Evolutionary conservation across 92 coral and sea anemone genomes (phyloP).

Genomic region (Virgularia gustaviana): DNA sequence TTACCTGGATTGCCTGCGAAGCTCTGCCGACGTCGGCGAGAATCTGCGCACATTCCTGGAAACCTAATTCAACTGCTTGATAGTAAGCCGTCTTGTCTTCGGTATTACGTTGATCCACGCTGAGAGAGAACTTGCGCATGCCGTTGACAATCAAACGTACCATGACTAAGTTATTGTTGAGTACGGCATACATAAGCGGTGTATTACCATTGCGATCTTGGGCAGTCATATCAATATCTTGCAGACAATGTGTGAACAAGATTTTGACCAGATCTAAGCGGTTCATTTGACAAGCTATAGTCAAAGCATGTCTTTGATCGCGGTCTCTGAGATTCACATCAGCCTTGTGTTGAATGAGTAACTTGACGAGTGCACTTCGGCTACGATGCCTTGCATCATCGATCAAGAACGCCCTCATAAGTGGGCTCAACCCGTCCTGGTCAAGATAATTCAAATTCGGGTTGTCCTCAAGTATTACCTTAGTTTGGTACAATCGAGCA

Average conservation of each 20-base stretch:
- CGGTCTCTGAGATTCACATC: constrained; percentile 79
- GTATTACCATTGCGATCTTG: constrained; percentile 77
- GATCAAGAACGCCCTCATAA: constrained; percentile 71
- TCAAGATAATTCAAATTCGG: constrained; percentile 58
- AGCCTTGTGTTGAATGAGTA: constrained; percentile 74
- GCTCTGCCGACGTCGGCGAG: constrained; percentile 71
- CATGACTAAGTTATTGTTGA: constrained; percentile 61
- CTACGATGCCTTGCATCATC: constrained; percentile 77
- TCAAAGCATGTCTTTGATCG: constrained; percentile 70
- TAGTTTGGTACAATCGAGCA: constrained; percentile 80
- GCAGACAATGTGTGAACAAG: constrained; percentile 62
- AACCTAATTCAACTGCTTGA: constrained; percentile 74
- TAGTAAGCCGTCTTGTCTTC: constrained; percentile 91
- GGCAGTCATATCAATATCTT: constrained; percentile 68
- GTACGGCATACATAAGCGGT: constrained; percentile 74
- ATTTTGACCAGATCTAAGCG: constrained; percentile 72
- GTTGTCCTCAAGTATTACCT: constrained; percentile 66
- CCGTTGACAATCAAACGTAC: constrained; percentile 67
- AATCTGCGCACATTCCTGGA: constrained; percentile 65
- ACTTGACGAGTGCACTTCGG: constrained; percentile 61
- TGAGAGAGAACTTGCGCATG: constrained; percentile 69
- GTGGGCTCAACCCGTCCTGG: constrained; percentile 79
- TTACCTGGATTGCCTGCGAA: constrained; percentile 70
- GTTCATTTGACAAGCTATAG: constrained; percentile 62
- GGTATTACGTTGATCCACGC: constrained; percentile 72